These are phyloP conservation scores for Hirtodrosophila cameraria DNA, from an alignment of 2,888 invertebrate species.

Conservation along the genomic window DNA sequence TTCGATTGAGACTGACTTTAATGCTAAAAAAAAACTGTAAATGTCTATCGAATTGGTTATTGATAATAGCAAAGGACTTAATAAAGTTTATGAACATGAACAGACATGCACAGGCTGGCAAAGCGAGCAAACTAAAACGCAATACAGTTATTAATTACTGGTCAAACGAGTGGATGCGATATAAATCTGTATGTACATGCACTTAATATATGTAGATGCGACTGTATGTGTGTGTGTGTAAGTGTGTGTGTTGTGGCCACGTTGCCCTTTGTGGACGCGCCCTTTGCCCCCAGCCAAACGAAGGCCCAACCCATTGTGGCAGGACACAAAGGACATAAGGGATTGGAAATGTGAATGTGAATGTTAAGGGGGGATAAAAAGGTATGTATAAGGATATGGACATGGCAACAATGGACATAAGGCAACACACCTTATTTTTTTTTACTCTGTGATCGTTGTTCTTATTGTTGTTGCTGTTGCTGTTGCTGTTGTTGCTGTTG, in stretches of 20 bases:
- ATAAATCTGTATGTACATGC: constrained; percentile 38
- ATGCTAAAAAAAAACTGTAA: too few species aligned
- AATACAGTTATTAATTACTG: constrained; percentile 54
- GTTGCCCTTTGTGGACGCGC: constrained; percentile 31
- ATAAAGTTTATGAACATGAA: constrained; percentile 1
- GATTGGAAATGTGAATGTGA: not conserved
- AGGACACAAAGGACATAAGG: not conserved
- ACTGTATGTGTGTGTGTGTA: constrained; percentile 8
- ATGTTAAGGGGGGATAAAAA: not conserved
- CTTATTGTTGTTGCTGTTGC: constrained; percentile 1
- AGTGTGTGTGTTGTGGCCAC: constrained; percentile 15
- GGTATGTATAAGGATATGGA: constrained; percentile 25
- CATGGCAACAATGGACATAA: constrained; percentile 55
- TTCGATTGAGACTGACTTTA: too few species aligned
- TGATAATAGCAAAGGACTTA: not conserved
- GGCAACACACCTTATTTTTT: constrained; percentile 62
- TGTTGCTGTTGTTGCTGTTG: constrained; percentile 5
- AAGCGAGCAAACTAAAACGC: constrained; percentile 29
- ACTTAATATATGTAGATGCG: constrained; percentile 48
- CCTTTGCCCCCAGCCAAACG: constrained; percentile 24
- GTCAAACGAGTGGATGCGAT: constrained; percentile 24
- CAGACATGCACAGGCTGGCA: not conserved
- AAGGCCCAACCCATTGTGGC: constrained; percentile 20
- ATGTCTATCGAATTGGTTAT: not conserved
- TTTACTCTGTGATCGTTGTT: constrained; percentile 9